Evolutionary conservation across 2,888 invertebrate species (phyloP).

Genomic region (Drepana falcataria): DNA sequence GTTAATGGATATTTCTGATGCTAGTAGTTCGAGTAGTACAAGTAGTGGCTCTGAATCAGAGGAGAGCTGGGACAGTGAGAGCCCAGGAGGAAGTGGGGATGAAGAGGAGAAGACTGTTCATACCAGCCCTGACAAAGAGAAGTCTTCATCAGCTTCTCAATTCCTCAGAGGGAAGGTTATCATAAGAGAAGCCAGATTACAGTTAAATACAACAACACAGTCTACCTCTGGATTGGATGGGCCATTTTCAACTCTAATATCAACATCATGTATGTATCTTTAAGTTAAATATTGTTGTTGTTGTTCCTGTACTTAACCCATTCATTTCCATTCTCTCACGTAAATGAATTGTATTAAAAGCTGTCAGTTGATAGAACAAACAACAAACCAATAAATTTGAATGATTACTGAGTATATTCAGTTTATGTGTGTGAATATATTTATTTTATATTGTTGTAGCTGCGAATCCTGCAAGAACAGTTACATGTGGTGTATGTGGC

Average conservation of each 20-base stretch:
- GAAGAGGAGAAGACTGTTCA: constrained; percentile 59
- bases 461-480: constrained; percentile 80
- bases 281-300: constrained; percentile 5
- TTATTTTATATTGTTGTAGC: constrained; percentile 47
- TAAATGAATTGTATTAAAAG: not conserved
- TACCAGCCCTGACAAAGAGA: constrained; percentile 68
- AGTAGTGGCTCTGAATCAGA: constrained; percentile 69
- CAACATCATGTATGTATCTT: constrained; percentile 57
- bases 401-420: too few relatives aligned
- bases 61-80: constrained; percentile 69
- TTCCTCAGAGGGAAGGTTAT: constrained; percentile 82
- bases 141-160: constrained; percentile 63
- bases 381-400: too few relatives aligned
- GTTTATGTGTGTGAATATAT: not conserved
- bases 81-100: constrained; percentile 54
- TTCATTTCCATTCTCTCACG: not conserved
- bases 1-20: constrained; percentile 72
- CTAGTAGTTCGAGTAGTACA: constrained; percentile 65
- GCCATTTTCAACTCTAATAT: constrained; percentile 79
- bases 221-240: constrained; percentile 78
- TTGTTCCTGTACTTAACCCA: too few relatives aligned
- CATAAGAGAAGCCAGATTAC: constrained; percentile 83
- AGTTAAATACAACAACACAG: constrained; percentile 72
- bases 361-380: too few relatives aligned
- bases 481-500: constrained; percentile 88